phyloP scores from a whole-genome alignment of 2,797 vertebrate genomes.

The Megalops cyprinoides region DNA sequence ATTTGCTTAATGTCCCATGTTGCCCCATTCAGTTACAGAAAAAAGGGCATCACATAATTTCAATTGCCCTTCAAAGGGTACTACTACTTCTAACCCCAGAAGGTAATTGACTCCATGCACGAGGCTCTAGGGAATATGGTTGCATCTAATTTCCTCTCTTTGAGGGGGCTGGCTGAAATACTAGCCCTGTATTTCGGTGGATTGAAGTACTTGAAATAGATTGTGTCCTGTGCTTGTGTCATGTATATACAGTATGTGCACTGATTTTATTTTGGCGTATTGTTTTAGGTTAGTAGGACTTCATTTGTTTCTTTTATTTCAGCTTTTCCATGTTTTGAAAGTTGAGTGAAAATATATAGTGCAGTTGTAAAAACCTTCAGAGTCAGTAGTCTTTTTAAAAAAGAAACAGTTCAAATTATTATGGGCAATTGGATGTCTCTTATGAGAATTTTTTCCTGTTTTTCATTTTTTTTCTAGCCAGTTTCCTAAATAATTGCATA shows the following conservation, averaged over 20 bases:
- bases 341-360: too few species aligned
- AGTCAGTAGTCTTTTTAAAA: too few species aligned
- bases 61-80: conserved; percentile 66
- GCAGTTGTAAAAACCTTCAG: too few species aligned
- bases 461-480: too few species aligned
- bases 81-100: conserved; percentile 65
- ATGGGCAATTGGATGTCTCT: too few species aligned
- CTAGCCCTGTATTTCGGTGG: conserved; percentile 52
- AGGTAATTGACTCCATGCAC: conserved; percentile 64
- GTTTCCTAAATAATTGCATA: too few species aligned
- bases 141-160: conserved; percentile 53
- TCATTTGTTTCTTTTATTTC: too few species aligned
- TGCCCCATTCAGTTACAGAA: conserved; percentile 44
- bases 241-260: conserved; percentile 46
- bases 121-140: conserved; percentile 55
- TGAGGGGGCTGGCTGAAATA: conserved; percentile 51
- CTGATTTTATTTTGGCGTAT: conserved; percentile 55
- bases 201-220: conserved; percentile 54
- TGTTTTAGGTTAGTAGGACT: too few species aligned
- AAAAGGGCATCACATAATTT: conserved; percentile 65
- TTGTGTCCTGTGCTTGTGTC: conserved; percentile 44
- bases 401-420: too few species aligned
- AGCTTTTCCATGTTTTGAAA: too few species aligned
- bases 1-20: conserved; percentile 59
- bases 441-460: too few species aligned